phyloP scores from a whole-genome alignment of 2,888 invertebrate species.

The Orthosia gracilis region DNA sequence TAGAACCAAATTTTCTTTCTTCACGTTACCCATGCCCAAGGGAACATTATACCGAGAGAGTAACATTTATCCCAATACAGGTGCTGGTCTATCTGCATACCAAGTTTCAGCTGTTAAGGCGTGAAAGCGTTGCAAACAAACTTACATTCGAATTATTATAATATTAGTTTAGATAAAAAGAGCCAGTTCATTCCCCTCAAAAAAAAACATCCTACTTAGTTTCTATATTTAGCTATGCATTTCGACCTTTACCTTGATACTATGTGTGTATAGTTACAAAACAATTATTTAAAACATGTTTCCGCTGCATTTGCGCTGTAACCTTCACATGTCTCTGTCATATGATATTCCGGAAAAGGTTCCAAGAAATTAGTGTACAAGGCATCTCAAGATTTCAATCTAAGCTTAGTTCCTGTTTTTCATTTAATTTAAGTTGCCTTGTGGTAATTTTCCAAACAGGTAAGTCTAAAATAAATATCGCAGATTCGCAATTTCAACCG shows the following conservation, averaged over 20 bases:
- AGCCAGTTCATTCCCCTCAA: background rate
- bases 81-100: too few relatives aligned
- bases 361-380: slow-evolving; percentile 40
- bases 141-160: too few relatives aligned
- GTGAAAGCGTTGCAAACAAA: too few relatives aligned
- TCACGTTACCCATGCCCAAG: too few relatives aligned
- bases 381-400: slow-evolving; percentile 32
- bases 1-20: too few relatives aligned
- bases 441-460: slow-evolving; percentile 32
- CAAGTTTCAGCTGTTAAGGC: too few relatives aligned
- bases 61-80: too few relatives aligned
- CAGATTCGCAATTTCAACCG: slow-evolving; percentile 14
- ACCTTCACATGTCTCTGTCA: slow-evolving; percentile 43
- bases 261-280: slow-evolving; percentile 2
- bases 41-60: too few relatives aligned
- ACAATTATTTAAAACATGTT: slow-evolving; percentile 29
- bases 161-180: too few relatives aligned
- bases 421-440: slow-evolving; percentile 23
- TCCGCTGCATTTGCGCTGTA: slow-evolving; percentile 45
- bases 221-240: slow-evolving; percentile 19
- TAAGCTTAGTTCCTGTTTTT: slow-evolving; percentile 46
- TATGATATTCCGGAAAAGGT: slow-evolving; percentile 35
- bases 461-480: background rate
- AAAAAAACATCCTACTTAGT: background rate
- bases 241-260: slow-evolving; percentile 42